Evolutionary conservation across 2,113 vertebrate genomes (phyloP), one percentile per base, ranked within the genome.

Genomic region (Callopanchax toddi): DNA sequence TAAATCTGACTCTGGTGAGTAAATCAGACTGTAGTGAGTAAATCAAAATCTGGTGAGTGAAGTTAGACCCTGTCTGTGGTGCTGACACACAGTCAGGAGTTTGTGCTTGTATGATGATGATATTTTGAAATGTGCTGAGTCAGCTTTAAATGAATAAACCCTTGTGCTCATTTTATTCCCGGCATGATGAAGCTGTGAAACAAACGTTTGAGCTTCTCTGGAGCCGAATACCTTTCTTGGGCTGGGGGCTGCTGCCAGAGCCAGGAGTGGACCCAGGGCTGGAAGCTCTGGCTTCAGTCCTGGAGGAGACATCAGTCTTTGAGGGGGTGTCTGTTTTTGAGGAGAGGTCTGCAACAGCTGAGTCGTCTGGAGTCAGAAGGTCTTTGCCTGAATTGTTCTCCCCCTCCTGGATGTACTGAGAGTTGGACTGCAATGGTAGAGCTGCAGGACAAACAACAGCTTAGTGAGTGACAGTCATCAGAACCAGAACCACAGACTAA

Each of bases 291-390:
- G 17, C 71, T 0, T 87, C 81, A 10, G 83, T 80, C 81, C 71
- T 87, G 60, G 62, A 71, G 60, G 87, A 81, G 32, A 22, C 75
- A 26, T 91, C 85, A 32, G 86, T 83, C 62, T 62, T 88, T 45
- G 32, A 57, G 59, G 71, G 80, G 54, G 86, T 88, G 46, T 93
- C 90, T n/a, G 89, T 82, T 55, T 84, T 89, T 3, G 85, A 81
- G 12, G 91, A 91, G 18, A 90, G 80, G 57, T 91, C 91, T 22
- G 89, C 82, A 76, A 91, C 17, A 17, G 88, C 91, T 0, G 91
- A 91, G 89, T 92, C 82, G 2, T 89, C 91, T 9, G 86, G 88
- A 45, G 74, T 90, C 58, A 85, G 82, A 23, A 52, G 53, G 56
- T 86, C 88, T 34, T 86, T 89, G 44, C 55, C 72, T 46, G 60